Evolutionary conservation across 1,140 invertebrate genomes (phyloP).

Genomic region (Drosophila persimilis): DNA sequence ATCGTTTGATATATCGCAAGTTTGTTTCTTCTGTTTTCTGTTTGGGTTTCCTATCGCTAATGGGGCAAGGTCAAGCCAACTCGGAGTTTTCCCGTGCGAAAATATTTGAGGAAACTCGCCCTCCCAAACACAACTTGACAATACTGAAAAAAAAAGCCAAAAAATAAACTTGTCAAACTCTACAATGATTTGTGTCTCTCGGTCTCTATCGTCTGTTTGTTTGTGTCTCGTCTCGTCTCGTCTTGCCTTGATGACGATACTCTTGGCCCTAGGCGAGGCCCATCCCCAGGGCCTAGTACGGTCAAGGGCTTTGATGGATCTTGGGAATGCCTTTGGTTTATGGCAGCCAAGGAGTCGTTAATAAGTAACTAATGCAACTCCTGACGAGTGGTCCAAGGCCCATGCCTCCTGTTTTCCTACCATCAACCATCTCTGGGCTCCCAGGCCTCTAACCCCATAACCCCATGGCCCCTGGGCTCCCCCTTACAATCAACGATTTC

Average conservation of each 20-base stretch:
- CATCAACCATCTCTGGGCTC: conserved; percentile 19
- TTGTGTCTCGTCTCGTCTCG: conserved; percentile 8
- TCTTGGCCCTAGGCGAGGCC: background rate
- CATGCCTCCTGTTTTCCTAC: too few relatives aligned
- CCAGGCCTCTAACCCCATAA: conserved; percentile 9
- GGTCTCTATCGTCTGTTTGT: conserved; percentile 2
- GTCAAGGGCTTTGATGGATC: conserved; percentile 20
- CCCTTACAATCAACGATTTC: conserved; percentile 54
- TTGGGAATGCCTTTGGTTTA: background rate
- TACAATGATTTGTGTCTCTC: conserved; percentile 8
- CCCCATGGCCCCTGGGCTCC: too few relatives aligned
- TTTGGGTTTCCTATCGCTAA: conserved; percentile 17
- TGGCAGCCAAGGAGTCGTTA: too few relatives aligned
- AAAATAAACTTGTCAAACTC: conserved; percentile 41
- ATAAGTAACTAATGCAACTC: too few relatives aligned
- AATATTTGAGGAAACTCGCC: conserved; percentile 19
- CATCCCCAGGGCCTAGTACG: background rate
- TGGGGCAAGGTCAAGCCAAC: conserved; percentile 39
- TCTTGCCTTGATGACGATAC: conserved; percentile 10
- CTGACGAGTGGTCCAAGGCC: too few relatives aligned
- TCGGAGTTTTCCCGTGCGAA: conserved; percentile 42
- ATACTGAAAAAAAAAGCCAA: too few relatives aligned
- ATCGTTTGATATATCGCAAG: conserved; percentile 44
- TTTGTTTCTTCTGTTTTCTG: background rate
- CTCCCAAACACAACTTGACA: too few relatives aligned